Base-by-base conservation (phyloP, 2,888 invertebrate species). In the Cylloceria caligata region DNA sequence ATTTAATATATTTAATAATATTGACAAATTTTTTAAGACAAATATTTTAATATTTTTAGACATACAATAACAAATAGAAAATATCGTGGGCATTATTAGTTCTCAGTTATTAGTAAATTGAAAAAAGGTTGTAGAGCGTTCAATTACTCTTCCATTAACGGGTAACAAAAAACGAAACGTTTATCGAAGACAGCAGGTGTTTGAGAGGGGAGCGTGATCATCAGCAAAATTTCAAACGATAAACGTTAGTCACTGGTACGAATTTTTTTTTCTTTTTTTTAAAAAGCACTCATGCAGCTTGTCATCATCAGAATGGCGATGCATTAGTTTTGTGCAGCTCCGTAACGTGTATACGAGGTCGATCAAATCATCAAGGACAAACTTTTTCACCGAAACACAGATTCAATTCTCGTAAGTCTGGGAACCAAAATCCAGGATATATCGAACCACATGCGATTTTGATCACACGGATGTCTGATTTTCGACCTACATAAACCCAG, bases 111-210 rank as follows among this genome's bases (percentile, higher is more conserved):
- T n/a, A n/a, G n/a, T n/a, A n/a, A n/a, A n/a, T n/a, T 3, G 30
- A 30, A 30, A 5, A 30, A 30, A 30, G 30, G 3, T 3, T 30
- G 30, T 30, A 30, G 3, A 4, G n/a, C 3, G 4, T n/a, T 39
- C 57, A 49, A 64, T 73, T n/a, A 57, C 49, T 47, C 39, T 42
- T 36, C 19, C 60, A 55, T 73, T 16, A 73, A 62, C 49, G 34
- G 7, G 11, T 34, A 24, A 73, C 49, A 34, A 49, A 45, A 47
- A 36, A 62, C 49, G 72, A 36, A 62, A 34, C 27, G 11, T 42
- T 68, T 39, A 52, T 69, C 55, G 55, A 39, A 21, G n/a, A 27
- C 27, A 13, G 11, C 55, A 55, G 72, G 34, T 45, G 34, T 19
- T 21, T 47, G 30, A 30, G 71, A 27, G 64, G 21, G 49, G 49